Evolutionary conservation across 2,113 vertebrate species (phyloP).

Genomic region (Gallinago media): DNA sequence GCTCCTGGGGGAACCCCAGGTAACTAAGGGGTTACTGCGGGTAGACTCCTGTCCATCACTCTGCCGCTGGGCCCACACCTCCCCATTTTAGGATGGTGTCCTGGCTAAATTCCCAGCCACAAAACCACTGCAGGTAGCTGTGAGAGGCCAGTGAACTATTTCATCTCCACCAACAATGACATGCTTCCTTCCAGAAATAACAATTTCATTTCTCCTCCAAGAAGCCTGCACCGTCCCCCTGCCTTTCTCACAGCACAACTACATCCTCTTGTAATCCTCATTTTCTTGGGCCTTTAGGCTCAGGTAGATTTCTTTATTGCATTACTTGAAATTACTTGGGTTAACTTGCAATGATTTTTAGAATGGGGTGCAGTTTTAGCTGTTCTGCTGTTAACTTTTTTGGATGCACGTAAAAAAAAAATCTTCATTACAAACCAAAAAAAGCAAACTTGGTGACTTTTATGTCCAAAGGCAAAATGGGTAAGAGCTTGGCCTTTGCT

Average conservation of each 20-base stretch:
- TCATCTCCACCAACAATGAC: rapidly evolving
- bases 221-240: neutral
- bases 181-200: neutral
- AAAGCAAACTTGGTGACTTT: neutral
- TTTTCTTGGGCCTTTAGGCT: neutral
- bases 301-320: neutral
- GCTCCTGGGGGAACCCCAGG: neutral
- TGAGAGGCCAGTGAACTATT: neutral
- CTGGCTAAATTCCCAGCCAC: neutral
- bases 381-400: neutral
- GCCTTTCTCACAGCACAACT: neutral
- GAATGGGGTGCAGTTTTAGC: neutral
- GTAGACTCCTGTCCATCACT: neutral
- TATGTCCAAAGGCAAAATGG: rapidly evolving
- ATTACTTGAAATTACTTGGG: neutral
- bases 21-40: rapidly evolving
- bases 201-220: neutral
- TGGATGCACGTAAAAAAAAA: no score
- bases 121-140: neutral
- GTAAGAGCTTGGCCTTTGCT: neutral
- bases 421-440: neutral
- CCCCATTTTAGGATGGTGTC: rapidly evolving
- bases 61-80: neutral
- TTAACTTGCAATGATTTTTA: neutral
- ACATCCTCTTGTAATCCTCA: rapidly evolving